phyloP scores from a whole-genome alignment of 2,797 vertebrate species.

The Nannoperca obscura region DNA sequence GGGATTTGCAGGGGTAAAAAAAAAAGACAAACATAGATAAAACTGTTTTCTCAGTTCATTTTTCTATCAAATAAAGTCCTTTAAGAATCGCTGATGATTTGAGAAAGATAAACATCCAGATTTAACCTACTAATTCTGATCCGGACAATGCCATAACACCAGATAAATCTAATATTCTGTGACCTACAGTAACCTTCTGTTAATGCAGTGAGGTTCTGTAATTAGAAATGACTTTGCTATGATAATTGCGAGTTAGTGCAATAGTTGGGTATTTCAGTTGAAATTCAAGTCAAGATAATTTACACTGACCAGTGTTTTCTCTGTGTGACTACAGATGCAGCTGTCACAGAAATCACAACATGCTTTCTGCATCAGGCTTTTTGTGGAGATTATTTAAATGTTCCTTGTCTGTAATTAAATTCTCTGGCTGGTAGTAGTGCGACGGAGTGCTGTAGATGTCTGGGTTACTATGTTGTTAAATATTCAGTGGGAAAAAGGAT shows the following conservation, averaged over 20 bases:
- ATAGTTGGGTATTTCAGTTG: background rate
- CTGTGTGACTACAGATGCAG: conserved; percentile 27
- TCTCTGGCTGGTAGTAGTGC: background rate
- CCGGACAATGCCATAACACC: background rate
- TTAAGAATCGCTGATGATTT: conserved; percentile 29
- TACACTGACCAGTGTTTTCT: conserved; percentile 3
- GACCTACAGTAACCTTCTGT: background rate
- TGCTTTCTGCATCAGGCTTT: conserved; percentile 17
- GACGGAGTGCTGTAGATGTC: background rate
- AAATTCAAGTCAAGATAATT: conserved; percentile 17
- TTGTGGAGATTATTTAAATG: conserved; percentile 1
- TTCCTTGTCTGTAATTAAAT: conserved; percentile 13
- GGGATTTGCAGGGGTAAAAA: conserved; percentile 47
- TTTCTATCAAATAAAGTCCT: conserved; percentile 33
- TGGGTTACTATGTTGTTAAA: background rate
- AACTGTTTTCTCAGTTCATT: conserved; percentile 39
- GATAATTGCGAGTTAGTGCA: background rate
- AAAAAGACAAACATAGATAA: conserved; percentile 60
- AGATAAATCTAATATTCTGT: conserved; percentile 6
- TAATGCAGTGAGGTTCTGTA: background rate
- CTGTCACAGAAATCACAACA: conserved; percentile 24
- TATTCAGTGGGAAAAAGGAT: background rate
- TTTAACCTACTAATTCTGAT: conserved; percentile 8
- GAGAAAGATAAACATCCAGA: conserved; percentile 13
- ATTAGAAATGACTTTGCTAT: background rate